phyloP scores from a whole-genome alignment of 2,113 vertebrate species.

The Malurus melanocephalus region DNA sequence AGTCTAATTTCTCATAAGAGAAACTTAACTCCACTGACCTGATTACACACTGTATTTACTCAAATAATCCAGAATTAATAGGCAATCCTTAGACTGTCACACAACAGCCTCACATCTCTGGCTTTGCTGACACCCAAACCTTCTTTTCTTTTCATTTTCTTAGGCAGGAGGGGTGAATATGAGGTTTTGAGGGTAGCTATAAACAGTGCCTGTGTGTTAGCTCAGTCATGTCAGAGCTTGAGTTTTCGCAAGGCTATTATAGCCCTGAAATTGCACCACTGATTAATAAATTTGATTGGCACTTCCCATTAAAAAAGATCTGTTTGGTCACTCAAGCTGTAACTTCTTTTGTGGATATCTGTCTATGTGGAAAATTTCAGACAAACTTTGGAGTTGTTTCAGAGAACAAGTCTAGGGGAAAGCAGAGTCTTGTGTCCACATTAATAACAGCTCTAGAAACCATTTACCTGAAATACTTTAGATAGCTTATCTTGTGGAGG shows the following conservation, averaged over 20 bases:
- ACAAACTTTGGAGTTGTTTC: background rate
- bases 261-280: background rate
- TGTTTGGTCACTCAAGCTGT: background rate
- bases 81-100: background rate
- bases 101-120: background rate
- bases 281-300: background rate
- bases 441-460: background rate
- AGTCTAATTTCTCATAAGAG: background rate
- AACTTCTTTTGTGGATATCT: background rate
- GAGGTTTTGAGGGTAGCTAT: background rate
- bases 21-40: background rate
- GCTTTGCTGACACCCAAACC: background rate
- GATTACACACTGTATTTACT: background rate
- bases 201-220: background rate
- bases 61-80: background rate
- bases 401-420: background rate
- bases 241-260: background rate
- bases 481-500: background rate
- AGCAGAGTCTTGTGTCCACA: background rate
- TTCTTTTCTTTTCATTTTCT: background rate
- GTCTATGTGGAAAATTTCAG: background rate
- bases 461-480: background rate
- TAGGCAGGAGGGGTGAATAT: background rate
- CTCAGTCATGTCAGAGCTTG: background rate
- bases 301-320: background rate